A percentile compares a stretch with the other conserved stretches of the same genome.
Conservation (phyloP, 2,888 invertebrate species). For the Diabrotica balteata region DNA sequence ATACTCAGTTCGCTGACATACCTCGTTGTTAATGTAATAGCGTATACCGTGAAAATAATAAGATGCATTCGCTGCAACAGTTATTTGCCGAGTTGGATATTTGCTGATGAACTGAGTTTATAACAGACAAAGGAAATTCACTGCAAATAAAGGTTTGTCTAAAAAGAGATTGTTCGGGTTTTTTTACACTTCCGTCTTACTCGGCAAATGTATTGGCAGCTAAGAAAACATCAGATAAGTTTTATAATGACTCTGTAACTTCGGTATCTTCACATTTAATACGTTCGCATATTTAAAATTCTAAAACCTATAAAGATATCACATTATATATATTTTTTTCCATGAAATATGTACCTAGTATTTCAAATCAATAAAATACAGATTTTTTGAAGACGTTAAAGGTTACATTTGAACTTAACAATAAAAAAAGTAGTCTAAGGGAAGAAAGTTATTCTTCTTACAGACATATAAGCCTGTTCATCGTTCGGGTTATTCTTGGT, state of each 20-base stretch:
- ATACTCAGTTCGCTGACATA: too few relatives aligned
- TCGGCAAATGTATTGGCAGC: background rate
- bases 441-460: too few relatives aligned
- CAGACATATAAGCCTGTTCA: too few relatives aligned
- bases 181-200: conserved; percentile 13
- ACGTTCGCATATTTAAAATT: too few relatives aligned
- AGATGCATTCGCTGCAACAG: conserved; percentile 17
- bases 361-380: too few relatives aligned
- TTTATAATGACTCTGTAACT: background rate
- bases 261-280: background rate
- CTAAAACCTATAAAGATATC: too few relatives aligned
- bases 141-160: conserved; percentile 26
- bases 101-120: conserved; percentile 23
- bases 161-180: conserved; percentile 1
- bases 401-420: too few relatives aligned
- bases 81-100: conserved; percentile 3
- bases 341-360: too few relatives aligned
- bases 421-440: too few relatives aligned
- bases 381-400: too few relatives aligned
- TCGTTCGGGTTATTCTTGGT: too few relatives aligned
- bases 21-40: background rate
- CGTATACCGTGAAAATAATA: conserved; percentile 21
- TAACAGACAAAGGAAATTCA: conserved; percentile 26
- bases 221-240: background rate
- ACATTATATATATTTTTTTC: too few relatives aligned